Base-by-base conservation (phyloP, 1,140 invertebrate species). In the Drosophila mojavensis region DNA sequence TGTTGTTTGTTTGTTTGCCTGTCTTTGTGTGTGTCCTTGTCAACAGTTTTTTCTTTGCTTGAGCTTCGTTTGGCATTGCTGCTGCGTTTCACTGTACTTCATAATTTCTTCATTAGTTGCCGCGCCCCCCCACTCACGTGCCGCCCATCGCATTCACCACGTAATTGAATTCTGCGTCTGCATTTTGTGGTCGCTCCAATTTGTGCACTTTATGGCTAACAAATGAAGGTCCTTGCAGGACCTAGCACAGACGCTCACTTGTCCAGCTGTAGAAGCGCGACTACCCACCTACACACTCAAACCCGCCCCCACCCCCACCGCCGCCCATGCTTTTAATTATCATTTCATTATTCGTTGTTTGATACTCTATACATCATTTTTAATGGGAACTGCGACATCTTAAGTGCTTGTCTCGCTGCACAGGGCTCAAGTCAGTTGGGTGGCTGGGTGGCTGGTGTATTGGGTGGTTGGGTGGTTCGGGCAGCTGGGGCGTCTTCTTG, bases 141-240 rank as follows among this genome's bases (percentile, higher is more conserved):
- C 28, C 28, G 28, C 28, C 28, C 28, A 24, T 48, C 20, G 0
- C 15, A 30, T 48, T 36, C 59, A 30, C 61, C 20, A 43, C 63
- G 51, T 86, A 85, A 85, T 85, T 85, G 82, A 85, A 86, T 85
- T 79, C 71, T 74, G 77, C 77, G 67, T 82, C 82, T 82, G 75
- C 75, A 86, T 78, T 85, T 86, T 81, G 82, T 81, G 82, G 82
- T 73, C 71, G 75, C 75, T 75, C 75, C 79, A 86, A 78, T 86
- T 85, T 79, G 71, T 79, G 60, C 82, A 77, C 68, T 83, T 83
- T 71, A 83, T 75, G 71, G 62, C 36, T 63, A 47, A 39, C 55
- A 60, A 48, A 11, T 48, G 51, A 63, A 62, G 28, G 55, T 61
- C 56, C 64, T 73, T 67, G 9, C 50, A 24, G 20, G 30, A 10